phyloP scores from a whole-genome alignment of 2,113 vertebrate genomes.

The Otis tarda region DNA sequence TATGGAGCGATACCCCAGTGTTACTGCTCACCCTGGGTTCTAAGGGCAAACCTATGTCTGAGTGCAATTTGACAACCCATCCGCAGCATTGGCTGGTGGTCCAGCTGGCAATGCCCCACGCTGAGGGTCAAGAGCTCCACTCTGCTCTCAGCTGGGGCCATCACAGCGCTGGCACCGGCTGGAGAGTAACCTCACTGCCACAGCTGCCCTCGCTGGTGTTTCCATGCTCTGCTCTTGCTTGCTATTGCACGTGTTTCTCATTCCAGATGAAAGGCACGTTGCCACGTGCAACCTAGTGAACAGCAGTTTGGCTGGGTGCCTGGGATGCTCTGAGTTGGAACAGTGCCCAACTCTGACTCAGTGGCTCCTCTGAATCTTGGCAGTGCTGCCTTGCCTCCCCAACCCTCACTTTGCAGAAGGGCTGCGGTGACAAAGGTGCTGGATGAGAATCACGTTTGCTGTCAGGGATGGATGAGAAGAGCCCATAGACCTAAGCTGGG shows the following conservation, averaged over 20 bases:
- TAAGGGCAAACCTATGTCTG: not conserved
- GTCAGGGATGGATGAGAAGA: not conserved
- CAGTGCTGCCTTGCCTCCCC: not conserved
- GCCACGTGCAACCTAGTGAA: not conserved
- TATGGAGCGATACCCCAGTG: not conserved
- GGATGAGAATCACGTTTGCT: not conserved
- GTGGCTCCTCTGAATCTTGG: not conserved
- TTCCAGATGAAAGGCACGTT: not conserved
- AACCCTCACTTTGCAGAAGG: not conserved
- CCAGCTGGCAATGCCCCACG: not conserved
- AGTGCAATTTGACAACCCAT: not conserved
- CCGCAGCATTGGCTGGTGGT: accelerated
- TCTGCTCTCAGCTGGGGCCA: not conserved
- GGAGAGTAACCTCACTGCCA: not conserved
- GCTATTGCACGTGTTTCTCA: not conserved
- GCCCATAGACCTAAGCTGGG: not conserved
- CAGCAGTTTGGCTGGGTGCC: not conserved
- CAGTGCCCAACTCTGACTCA: not conserved
- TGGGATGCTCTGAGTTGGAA: not conserved
- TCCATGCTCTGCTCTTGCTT: not conserved
- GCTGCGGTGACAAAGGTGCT: not conserved
- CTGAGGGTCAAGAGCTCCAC: not conserved
- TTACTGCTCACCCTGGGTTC: not conserved
- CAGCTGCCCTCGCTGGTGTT: not conserved
- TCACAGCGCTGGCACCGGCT: not conserved